Evolutionary conservation across 2,113 vertebrate genomes (phyloP), one percentile per base, ranked within the genome.

Genomic region (Passer montanus): DNA sequence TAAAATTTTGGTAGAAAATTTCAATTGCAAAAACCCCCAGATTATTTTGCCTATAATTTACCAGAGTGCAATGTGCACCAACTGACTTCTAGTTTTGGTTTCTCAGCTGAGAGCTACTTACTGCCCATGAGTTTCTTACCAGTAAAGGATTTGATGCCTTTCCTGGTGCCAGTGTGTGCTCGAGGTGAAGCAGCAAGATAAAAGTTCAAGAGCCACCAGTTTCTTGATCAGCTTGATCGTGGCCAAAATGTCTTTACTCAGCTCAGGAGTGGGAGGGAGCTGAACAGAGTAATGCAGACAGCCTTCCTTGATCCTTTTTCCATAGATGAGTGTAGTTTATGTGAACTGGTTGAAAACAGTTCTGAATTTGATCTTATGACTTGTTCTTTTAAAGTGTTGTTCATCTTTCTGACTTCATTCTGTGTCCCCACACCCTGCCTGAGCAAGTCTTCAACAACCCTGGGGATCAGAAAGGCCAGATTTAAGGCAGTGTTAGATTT

Each of bases 1-100:
- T 27, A 63, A 74, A 78, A 39, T 82, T 35, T 41, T 82, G 60
- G 2, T 67, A 75, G 56, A 79, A 82, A 83, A 66, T 26, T 39
- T 79, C 28, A 41, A 0, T 78, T 6, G 6, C 21, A 37, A 68
- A 49, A 68, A 64, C 0, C 0, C 15, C 8, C 27, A 49, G 33
- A 37, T 53, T 67, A 68, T 91, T 93, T 78, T 91, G n/a, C 66
- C 66, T 87, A 1, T 89, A 55, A 59, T 31, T 82, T 75, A 56
- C 37, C n/a, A 31, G 43, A 74, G 70, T 60, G 27, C 19, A 31
- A 12, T 84, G 49, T 69, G 70, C 15, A 53, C 56, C 1, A 3
- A 49, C 2, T 59, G 46, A 59, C 27, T 87, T 84, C 16, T 63
- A 43, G 7, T 78, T 89, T 67, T 50, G 18, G 5, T 70, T 93